Evolutionary conservation across 2,797 vertebrate species (phyloP).

Genomic region (Aulostomus chinensis): DNA sequence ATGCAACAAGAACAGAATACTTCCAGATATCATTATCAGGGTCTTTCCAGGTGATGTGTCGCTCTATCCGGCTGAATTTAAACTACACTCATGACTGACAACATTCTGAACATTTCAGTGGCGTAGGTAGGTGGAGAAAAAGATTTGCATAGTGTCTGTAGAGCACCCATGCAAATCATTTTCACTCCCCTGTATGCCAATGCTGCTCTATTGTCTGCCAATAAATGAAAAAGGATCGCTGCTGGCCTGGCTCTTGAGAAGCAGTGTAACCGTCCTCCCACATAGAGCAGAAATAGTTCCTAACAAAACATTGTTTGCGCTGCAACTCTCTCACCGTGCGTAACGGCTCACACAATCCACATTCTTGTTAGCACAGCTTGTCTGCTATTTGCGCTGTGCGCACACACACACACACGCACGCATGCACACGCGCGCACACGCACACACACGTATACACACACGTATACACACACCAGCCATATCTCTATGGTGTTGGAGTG

Average conservation of each 20-base stretch:
- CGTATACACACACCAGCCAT: neutral
- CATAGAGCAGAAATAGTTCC: constrained; percentile 74
- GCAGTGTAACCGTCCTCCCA: constrained; percentile 68
- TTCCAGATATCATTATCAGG: constrained; percentile 27
- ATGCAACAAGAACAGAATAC: constrained; percentile 55
- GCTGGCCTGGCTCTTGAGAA: constrained; percentile 60
- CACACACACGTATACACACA: neutral
- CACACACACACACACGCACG: constrained; percentile 15
- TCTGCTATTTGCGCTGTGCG: constrained; percentile 51
- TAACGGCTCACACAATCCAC: constrained; percentile 51
- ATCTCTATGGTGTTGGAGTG: constrained; percentile 10
- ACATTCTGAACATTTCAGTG: constrained; percentile 8
- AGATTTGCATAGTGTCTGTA: constrained; percentile 38
- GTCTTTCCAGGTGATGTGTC: constrained; percentile 13
- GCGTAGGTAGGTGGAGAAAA: constrained; percentile 8
- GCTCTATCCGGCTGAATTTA: constrained; percentile 16
- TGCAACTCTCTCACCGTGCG: constrained; percentile 45
- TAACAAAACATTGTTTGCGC: constrained; percentile 69
- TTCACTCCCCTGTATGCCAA: constrained; percentile 24
- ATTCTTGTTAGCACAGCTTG: constrained; percentile 69
- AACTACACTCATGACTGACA: constrained; percentile 12
- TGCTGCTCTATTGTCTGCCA: constrained; percentile 49
- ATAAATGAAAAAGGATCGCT: constrained; percentile 56
- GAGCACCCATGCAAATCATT: constrained; percentile 31
- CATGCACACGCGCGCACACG: neutral